Percentiles rank a stretch among this genome's conserved stretches.
Evolutionary conservation across 2,888 invertebrate genomes (phyloP).

Genomic region (Limenitis camilla): DNA sequence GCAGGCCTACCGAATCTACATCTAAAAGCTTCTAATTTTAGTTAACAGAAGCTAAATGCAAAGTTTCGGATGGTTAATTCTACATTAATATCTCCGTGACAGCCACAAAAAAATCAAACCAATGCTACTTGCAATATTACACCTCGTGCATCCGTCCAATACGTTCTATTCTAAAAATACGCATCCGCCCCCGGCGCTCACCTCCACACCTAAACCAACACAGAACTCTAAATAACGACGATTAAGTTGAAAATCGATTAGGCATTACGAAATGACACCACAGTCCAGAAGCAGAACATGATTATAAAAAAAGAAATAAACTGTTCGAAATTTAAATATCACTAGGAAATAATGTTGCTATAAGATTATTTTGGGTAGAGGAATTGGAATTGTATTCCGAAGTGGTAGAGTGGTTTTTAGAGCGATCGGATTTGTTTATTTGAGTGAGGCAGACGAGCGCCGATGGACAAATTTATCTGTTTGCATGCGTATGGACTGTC

Average conservation of each 20-base stretch:
- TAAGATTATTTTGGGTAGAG: conserved; percentile 14
- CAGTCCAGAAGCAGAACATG: conserved; percentile 38
- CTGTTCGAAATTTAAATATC: conserved; percentile 48
- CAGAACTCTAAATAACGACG: conserved; percentile 24
- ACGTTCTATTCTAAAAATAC: conserved; percentile 46
- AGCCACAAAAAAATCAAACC: conserved; percentile 10
- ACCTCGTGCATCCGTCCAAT: conserved; percentile 49
- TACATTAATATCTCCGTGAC: conserved; percentile 1
- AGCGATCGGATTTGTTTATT: conserved; percentile 29
- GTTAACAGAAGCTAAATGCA: not conserved
- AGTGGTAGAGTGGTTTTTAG: conserved; percentile 20
- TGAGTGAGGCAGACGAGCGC: conserved; percentile 30
- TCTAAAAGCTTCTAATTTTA: too few relatives aligned
- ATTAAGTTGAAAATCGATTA: conserved; percentile 24
- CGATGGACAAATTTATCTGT: conserved; percentile 43
- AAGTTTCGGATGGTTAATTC: not conserved
- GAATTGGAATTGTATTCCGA: conserved; percentile 17
- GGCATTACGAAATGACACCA: conserved; percentile 33
- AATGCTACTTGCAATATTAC: conserved; percentile 40
- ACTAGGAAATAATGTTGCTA: conserved; percentile 38
- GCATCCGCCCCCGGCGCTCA: conserved; percentile 37
- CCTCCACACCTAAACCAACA: conserved; percentile 39
- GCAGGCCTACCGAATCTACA: too few relatives aligned
- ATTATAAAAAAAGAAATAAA: conserved; percentile 41
- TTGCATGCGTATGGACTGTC: conserved; percentile 39